Evolutionary conservation across 1,140 invertebrate species (phyloP).

Genomic region (Onthophagus taurus): DNA sequence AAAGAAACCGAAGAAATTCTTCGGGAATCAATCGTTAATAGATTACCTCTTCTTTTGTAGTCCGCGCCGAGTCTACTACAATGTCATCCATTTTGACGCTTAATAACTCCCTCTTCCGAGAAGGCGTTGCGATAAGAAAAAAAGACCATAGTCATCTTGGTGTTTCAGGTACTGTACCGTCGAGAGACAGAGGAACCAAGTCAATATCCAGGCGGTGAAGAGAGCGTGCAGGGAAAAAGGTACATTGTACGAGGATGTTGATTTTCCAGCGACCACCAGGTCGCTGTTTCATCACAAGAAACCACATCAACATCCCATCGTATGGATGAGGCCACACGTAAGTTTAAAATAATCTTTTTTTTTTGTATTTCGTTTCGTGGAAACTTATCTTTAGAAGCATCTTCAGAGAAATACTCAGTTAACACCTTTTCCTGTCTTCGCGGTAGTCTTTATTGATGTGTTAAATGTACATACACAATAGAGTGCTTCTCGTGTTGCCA

Average conservation of each 20-base stretch:
- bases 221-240: conserved; percentile 47
- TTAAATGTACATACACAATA: too few species aligned
- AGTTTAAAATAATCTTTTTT: conserved; percentile 28
- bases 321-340: conserved; percentile 53
- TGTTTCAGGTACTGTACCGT: conserved; percentile 48
- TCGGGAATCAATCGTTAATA: background rate
- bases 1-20: background rate
- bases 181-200: conserved; percentile 40
- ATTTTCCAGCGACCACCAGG: conserved; percentile 49
- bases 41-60: too few species aligned
- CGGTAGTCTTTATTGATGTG: too few species aligned
- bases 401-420: too few species aligned
- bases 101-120: conserved; percentile 9
- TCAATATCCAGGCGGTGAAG: conserved; percentile 45
- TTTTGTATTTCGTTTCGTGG: background rate
- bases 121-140: background rate
- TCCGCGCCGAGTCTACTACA: conserved; percentile 13
- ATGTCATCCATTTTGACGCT: conserved; percentile 6
- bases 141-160: too few species aligned
- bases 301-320: conserved; percentile 44
- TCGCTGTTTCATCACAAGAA: conserved; percentile 51
- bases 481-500: too few species aligned
- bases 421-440: too few species aligned
- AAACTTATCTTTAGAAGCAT: too few species aligned
- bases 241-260: conserved; percentile 56